Conservation (phyloP, 2,113 vertebrate genomes). For the Cynopterus brachyotis region DNA sequence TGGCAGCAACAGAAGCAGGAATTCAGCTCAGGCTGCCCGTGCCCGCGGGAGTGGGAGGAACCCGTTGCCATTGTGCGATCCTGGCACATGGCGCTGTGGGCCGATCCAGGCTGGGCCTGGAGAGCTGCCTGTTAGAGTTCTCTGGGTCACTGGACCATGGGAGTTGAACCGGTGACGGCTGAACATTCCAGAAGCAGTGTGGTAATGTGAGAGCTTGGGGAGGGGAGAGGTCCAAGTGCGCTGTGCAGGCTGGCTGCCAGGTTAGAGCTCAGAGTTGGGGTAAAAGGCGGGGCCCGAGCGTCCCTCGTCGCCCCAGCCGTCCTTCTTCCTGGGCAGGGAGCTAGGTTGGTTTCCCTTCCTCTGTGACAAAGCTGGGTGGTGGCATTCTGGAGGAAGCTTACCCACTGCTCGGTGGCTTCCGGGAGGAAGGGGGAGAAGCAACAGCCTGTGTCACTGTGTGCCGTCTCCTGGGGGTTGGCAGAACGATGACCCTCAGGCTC, state of each 20-base stretch:
- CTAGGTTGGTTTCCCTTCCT: neutral
- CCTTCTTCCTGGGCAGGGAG: neutral
- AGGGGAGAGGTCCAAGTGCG: neutral
- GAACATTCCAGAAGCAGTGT: neutral
- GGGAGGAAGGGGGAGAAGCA: neutral
- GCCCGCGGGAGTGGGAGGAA: neutral
- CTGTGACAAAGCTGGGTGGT: no score
- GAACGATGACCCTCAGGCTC: neutral
- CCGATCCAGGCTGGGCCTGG: neutral
- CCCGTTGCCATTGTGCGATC: accelerated
- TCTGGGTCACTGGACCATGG: neutral
- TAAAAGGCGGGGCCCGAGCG: neutral
- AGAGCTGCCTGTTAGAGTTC: neutral
- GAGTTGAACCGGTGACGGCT: neutral
- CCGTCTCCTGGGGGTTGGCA: neutral
- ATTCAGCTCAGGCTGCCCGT: neutral
- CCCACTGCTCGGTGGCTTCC: neutral
- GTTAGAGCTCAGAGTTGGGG: neutral
- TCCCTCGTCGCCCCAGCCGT: neutral
- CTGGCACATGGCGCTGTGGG: neutral
- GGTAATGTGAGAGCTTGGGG: neutral
- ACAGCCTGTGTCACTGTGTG: accelerated
- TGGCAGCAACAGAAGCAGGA: neutral
- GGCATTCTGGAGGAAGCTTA: accelerated
- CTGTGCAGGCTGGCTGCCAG: neutral